phyloP scores from a whole-genome alignment of 2,888 invertebrate genomes.

The Tenthredo amoena region DNA sequence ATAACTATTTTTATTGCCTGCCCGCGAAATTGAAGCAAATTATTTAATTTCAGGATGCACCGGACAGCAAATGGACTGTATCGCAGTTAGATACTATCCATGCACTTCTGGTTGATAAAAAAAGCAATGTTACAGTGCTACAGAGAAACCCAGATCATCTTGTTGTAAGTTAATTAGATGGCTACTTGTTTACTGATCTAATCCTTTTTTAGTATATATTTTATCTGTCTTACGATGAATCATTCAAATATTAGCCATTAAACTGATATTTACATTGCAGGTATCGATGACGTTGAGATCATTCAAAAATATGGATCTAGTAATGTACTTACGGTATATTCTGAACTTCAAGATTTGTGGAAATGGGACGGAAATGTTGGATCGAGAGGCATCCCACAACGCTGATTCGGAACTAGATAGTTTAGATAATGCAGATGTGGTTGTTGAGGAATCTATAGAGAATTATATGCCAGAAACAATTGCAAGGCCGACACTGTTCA shows the following conservation, averaged over 20 bases:
- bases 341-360: conserved; percentile 51
- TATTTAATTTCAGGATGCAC: conserved; percentile 32
- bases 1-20: neutral
- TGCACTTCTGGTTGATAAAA: conserved; percentile 80
- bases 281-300: conserved; percentile 58
- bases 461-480: conserved; percentile 31
- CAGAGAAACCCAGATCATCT: conserved; percentile 65
- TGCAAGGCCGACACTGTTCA: neutral
- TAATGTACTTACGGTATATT: conserved; percentile 50
- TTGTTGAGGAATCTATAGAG: conserved; percentile 77
- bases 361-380: neutral
- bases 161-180: conserved; percentile 64
- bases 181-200: neutral
- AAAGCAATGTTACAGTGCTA: conserved; percentile 79
- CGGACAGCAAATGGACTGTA: conserved; percentile 78
- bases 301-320: conserved; percentile 57
- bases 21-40: neutral
- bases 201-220: neutral
- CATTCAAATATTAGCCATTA: neutral
- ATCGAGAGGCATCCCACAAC: neutral
- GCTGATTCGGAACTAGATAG: conserved; percentile 10
- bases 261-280: conserved; percentile 54
- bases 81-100: conserved; percentile 83
- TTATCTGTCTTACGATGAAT: neutral
- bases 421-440: conserved; percentile 59